Conservation (phyloP, 2,113 vertebrate genomes). For the Dasyurus viverrinus region DNA sequence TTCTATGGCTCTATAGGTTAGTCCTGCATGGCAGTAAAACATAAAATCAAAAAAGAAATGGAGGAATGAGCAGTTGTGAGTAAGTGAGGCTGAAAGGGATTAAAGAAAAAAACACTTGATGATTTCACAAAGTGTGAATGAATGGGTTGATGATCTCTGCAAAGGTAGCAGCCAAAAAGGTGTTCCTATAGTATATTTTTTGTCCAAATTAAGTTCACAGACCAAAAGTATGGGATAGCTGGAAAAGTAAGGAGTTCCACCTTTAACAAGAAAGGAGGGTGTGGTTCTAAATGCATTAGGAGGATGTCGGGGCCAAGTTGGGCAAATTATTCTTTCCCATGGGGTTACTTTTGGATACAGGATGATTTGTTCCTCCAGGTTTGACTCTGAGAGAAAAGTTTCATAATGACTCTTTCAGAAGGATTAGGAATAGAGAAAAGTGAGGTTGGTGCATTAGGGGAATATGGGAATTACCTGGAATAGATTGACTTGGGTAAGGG, state of each 20-base stretch:
- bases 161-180: neutral
- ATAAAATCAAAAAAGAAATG: neutral
- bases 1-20: neutral
- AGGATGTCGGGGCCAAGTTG: too few species aligned
- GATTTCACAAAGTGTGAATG: neutral
- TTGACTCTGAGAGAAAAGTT: neutral
- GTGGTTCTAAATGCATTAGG: neutral
- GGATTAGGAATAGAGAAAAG: neutral
- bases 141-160: neutral
- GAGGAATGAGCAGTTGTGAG: neutral
- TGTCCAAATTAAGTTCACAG: neutral
- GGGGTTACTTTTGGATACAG: neutral
- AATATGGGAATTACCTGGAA: neutral
- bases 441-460: neutral
- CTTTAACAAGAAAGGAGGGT: neutral
- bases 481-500: neutral
- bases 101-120: neutral
- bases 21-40: neutral
- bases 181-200: neutral
- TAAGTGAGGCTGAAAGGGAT: neutral
- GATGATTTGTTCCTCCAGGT: neutral
- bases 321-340: neutral
- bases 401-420: neutral
- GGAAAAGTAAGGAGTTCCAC: neutral
- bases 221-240: neutral